Conservation (phyloP, 2,797 vertebrate genomes). For the Jordanella pulchra region DNA sequence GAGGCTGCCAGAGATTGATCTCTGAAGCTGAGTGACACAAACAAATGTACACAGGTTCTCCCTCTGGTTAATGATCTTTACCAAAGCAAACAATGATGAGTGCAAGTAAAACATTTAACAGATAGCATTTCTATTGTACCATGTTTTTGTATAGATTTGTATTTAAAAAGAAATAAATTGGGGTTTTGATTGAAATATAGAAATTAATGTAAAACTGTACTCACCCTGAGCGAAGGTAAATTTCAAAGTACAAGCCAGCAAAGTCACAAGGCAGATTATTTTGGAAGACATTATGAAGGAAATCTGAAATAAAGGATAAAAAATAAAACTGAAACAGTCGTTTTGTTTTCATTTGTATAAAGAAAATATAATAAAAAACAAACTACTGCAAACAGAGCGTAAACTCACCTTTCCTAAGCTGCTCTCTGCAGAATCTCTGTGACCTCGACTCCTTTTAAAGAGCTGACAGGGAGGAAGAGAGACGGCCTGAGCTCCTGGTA, state of each 20-base stretch:
- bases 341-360: neutral
- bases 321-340: neutral
- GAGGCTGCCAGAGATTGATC: constrained; percentile 34
- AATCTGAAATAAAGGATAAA: constrained; percentile 39
- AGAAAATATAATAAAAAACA: neutral
- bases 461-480: constrained; percentile 10
- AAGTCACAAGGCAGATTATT: constrained; percentile 38
- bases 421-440: constrained; percentile 28
- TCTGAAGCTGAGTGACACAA: constrained; percentile 1
- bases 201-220: constrained; percentile 31
- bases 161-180: neutral
- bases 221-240: constrained; percentile 67
- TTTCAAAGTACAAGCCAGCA: constrained; percentile 50
- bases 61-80: constrained; percentile 38
- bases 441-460: constrained; percentile 66
- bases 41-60: neutral
- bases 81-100: constrained; percentile 43
- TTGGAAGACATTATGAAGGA: constrained; percentile 56
- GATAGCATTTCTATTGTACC: neutral
- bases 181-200: neutral
- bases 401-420: constrained; percentile 39
- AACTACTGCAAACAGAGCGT: neutral
- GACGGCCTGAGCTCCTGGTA: constrained; percentile 41
- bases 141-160: neutral
- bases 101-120: constrained; percentile 13